These are phyloP conservation scores for Gastrophryne carolinensis DNA, from an alignment of 2,797 vertebrate genomes.

Conservation along the genomic window DNA sequence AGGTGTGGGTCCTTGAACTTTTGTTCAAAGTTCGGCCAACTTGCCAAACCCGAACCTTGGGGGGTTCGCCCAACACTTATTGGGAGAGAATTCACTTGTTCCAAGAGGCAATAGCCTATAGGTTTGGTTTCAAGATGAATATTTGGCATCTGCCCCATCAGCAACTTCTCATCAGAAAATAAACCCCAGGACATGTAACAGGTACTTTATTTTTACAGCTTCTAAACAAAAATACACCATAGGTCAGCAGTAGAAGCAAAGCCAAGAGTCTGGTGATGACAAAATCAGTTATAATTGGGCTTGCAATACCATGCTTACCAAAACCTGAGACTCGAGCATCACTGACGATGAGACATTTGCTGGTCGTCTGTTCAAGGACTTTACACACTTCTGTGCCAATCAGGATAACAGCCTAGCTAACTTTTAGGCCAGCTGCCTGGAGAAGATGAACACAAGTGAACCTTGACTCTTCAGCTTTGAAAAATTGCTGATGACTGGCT, in stretches of 20 bases:
- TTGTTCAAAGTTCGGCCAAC: no score
- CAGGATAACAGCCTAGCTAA: constrained; percentile 81
- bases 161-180: no score
- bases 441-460: constrained; percentile 91
- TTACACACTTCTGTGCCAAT: constrained; percentile 90
- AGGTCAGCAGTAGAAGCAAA: constrained; percentile 84
- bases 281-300: constrained; percentile 91
- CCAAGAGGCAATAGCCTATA: no score
- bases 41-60: no score
- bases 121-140: no score
- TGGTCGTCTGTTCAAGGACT: constrained; percentile 87
- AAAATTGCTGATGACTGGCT: not conserved
- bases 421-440: constrained; percentile 89
- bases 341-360: constrained; percentile 89
- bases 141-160: no score
- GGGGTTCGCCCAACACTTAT: no score
- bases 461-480: constrained; percentile 66
- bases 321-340: constrained; percentile 90
- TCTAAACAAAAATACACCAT: constrained; percentile 84
- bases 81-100: no score
- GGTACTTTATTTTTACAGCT: constrained; percentile 92
- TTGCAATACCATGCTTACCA: constrained; percentile 98
- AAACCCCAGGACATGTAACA: no score
- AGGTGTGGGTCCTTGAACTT: no score
- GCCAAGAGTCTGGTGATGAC: constrained; percentile 87